Conservation (phyloP, 2,797 vertebrate genomes). For the Schizothorax lantsangensis region DNA sequence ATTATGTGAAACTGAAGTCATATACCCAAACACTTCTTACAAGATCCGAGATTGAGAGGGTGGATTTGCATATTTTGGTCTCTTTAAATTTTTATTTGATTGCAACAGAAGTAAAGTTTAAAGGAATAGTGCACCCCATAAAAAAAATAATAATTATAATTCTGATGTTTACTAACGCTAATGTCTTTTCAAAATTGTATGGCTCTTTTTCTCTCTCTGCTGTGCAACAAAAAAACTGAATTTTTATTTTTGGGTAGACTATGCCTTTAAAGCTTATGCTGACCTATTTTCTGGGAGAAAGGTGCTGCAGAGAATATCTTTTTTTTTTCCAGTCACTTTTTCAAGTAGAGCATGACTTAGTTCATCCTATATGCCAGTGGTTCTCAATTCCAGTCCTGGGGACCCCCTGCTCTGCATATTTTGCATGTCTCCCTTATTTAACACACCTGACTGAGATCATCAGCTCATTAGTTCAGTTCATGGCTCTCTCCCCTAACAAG, state of each 20-base stretch:
- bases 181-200: too few species aligned
- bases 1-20: neutral
- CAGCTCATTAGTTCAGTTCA: too few species aligned
- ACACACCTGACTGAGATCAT: too few species aligned
- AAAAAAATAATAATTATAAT: too few species aligned
- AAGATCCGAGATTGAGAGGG: neutral
- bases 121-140: too few species aligned
- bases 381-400: too few species aligned
- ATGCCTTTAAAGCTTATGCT: neutral
- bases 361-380: neutral
- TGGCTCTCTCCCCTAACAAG: too few species aligned
- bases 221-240: too few species aligned
- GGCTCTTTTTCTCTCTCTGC: too few species aligned
- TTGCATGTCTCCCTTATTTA: too few species aligned
- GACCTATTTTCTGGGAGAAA: conserved; percentile 5
- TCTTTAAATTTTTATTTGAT: neutral
- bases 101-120: neutral
- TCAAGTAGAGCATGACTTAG: neutral
- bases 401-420: too few species aligned
- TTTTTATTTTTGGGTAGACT: neutral
- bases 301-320: neutral
- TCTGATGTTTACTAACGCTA: too few species aligned
- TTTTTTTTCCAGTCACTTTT: neutral
- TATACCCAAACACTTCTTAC: neutral
- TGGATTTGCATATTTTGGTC: neutral